Evolutionary conservation across 1,140 invertebrate genomes (phyloP), one percentile per base, ranked within the genome.

Genomic region (Globodera rostochiensis): DNA sequence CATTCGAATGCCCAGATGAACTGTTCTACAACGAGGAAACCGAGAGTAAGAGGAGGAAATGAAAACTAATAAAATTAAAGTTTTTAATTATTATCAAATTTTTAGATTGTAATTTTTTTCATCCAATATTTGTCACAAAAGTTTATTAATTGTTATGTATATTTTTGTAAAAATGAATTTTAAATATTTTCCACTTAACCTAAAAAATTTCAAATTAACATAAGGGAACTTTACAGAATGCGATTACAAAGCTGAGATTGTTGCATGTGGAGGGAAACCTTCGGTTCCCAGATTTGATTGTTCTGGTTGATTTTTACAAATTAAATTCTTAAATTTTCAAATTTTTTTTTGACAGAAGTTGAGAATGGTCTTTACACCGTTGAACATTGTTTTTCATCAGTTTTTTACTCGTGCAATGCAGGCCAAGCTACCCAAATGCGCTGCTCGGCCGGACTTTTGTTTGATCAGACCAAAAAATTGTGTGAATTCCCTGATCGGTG

Each of bases 381-480:
- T 19, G 57, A 64, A 64, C 13, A 15, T 64, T 64, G 57, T 0
- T 19, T 6, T 6, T 64, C 57, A 13, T 15, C 11, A 64, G 6
- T 19, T 15, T 64, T 64, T 64, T 64, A 15, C 57, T 64, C 57
- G 13, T 64, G 57, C 57, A 64, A 64, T 64, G 57, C 13, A 19
- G 57, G 57, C 13, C 11, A 64, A 4, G 57, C 57, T 19, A 64
- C 13, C 19, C 57, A 13, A 19, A 64, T 64, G 57, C 11, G 6
- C 11, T 64, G 57, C 15, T 19, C 57, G 6, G 13, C 57, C 5
- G 57, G 57, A 64, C 57, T 64, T 64, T 64, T 64, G 57, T 64
- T 64, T 64, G 57, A 64, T 64, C 57, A 64, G 57, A 64, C 57
- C 11, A 64, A 64, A 64, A 64, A 64, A 64, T 15, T 64, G 57